Conservation (phyloP, 2,113 vertebrate species). For the Bubo scandiacus region DNA sequence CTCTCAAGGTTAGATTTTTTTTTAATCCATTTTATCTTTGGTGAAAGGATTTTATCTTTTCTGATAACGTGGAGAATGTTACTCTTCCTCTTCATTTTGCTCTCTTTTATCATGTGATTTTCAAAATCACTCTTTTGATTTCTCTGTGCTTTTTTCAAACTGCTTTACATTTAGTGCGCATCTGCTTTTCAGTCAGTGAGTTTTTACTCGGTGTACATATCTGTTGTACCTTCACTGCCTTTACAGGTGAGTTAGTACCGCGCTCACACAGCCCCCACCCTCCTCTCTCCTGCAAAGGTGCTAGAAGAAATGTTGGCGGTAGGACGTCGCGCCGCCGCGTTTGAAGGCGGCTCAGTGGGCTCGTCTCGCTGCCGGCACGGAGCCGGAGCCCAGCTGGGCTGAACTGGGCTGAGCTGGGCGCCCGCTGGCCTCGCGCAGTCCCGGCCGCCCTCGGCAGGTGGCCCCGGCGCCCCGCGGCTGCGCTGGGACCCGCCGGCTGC, state of each 20-base stretch:
- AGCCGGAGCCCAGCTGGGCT: neutral
- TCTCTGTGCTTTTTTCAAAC: neutral
- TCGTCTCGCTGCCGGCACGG: neutral
- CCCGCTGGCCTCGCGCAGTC: neutral
- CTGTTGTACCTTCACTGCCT: neutral
- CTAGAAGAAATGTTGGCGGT: accelerated
- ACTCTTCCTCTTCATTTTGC: neutral
- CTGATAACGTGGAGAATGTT: neutral
- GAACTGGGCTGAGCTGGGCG: too few species aligned
- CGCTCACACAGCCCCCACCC: neutral
- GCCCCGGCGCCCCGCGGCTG: neutral
- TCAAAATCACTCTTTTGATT: neutral
- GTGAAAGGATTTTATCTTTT: neutral
- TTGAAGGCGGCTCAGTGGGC: neutral
- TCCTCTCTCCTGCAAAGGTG: neutral
- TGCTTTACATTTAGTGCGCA: neutral
- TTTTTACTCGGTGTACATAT: neutral
- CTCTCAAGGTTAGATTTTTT: neutral
- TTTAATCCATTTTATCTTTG: accelerated
- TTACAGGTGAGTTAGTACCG: neutral
- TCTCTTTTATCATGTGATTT: neutral
- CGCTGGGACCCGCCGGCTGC: neutral
- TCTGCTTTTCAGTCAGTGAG: neutral
- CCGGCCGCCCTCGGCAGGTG: neutral
- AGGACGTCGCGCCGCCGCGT: neutral